Conservation (phyloP, 2,113 vertebrate species). For the Xenopus tropicalis region DNA sequence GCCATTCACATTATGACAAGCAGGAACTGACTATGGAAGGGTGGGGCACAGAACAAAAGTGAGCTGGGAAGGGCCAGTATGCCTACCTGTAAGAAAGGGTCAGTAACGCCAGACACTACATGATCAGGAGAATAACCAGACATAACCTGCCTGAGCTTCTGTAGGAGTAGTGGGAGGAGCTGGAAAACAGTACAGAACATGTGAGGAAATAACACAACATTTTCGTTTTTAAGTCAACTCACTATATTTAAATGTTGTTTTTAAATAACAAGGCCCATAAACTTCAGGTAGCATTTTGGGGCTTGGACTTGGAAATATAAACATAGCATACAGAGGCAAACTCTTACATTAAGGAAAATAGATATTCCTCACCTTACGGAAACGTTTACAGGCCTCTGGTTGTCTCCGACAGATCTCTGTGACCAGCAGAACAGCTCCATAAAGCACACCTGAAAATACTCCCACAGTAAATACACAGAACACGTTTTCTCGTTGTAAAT, state of each 20-base stretch:
- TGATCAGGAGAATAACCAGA: slow-evolving; percentile 81
- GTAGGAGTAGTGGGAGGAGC: slow-evolving; percentile 78
- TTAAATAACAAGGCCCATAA: no score
- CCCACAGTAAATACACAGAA: background rate
- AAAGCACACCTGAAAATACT: slow-evolving; percentile 66
- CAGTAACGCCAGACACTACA: slow-evolving; percentile 79
- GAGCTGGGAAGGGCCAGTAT: background rate
- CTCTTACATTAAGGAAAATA: no score
- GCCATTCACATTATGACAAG: background rate
- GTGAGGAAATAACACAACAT: background rate
- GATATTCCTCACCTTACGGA: slow-evolving; percentile 70
- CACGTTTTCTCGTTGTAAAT: no score
- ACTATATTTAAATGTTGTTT: no score
- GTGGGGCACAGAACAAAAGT: background rate
- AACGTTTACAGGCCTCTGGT: slow-evolving; percentile 68
- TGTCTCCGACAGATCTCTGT: slow-evolving; percentile 75
- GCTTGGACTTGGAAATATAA: no score
- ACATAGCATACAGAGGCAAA: no score
- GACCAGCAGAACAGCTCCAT: slow-evolving; percentile 77
- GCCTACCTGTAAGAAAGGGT: slow-evolving; percentile 84
- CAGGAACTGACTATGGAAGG: background rate
- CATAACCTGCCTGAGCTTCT: slow-evolving; percentile 75
- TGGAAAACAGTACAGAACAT: slow-evolving; percentile 44
- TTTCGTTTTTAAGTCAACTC: no score
- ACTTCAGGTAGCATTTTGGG: no score